Evolutionary conservation across 2,888 invertebrate genomes (phyloP).

Genomic region (Hydropsyche betteni): DNA sequence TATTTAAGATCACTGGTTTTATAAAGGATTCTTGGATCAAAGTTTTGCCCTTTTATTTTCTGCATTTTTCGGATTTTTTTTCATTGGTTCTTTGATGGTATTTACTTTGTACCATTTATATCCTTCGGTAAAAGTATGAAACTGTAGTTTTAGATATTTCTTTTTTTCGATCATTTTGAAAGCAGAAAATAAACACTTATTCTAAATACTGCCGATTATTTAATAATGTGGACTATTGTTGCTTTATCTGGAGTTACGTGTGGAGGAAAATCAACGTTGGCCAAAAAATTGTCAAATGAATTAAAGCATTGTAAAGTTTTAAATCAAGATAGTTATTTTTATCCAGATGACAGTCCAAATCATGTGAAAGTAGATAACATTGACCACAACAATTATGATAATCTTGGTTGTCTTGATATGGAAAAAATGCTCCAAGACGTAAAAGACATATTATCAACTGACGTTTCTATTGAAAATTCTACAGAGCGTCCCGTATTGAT

Average conservation of each 20-base stretch:
- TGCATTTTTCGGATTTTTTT: constrained; percentile 69
- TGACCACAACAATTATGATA: constrained; percentile 81
- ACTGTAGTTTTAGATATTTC: background rate
- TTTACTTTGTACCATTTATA: constrained; percentile 70
- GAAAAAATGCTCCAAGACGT: constrained; percentile 73
- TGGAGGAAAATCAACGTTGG: constrained; percentile 83
- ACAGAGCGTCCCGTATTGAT: constrained; percentile 67
- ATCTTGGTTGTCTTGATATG: constrained; percentile 78
- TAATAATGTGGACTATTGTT: constrained; percentile 68
- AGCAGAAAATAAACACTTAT: no score
- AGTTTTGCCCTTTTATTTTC: constrained; percentile 69
- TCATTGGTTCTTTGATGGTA: constrained; percentile 72
- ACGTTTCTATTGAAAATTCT: constrained; percentile 49
- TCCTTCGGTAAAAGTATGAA: constrained; percentile 52
- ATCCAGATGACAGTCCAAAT: constrained; percentile 70
- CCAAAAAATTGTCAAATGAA: constrained; percentile 64
- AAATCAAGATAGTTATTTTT: constrained; percentile 82
- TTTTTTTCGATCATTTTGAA: no score
- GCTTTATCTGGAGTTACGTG: constrained; percentile 85
- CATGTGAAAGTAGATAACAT: constrained; percentile 71
- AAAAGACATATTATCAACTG: constrained; percentile 57
- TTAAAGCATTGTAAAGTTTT: constrained; percentile 66
- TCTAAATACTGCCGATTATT: no score
- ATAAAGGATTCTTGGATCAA: constrained; percentile 65
- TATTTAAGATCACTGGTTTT: constrained; percentile 64